Evolutionary conservation across 1,140 invertebrate genomes (phyloP).

Genomic region (Lasaia peninsularis): DNA sequence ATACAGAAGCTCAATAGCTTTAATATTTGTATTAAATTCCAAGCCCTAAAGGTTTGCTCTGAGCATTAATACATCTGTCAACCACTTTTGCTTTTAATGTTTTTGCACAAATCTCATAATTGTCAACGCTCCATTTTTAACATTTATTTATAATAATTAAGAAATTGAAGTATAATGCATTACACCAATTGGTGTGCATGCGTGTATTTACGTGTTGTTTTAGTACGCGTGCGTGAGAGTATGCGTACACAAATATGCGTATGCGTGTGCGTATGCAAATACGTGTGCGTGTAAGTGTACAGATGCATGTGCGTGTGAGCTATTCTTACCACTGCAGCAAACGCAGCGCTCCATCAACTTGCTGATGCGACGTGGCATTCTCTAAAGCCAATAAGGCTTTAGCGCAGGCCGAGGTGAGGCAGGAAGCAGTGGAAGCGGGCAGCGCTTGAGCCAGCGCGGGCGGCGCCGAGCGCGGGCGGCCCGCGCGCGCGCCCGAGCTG

Average conservation of each 20-base stretch:
- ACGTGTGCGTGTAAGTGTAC: too few relatives aligned
- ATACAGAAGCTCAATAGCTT: too few relatives aligned
- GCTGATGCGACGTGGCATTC: slow-evolving; percentile 79
- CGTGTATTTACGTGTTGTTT: neutral
- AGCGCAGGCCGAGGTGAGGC: slow-evolving; percentile 61
- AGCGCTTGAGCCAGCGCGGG: slow-evolving; percentile 58
- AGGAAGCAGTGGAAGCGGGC: slow-evolving; percentile 62
- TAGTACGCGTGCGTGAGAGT: neutral
- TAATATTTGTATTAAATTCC: too few relatives aligned
- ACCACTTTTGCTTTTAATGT: too few relatives aligned
- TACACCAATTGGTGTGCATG: too few relatives aligned
- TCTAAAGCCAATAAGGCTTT: slow-evolving; percentile 78
- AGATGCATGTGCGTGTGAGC: too few relatives aligned
- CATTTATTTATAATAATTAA: too few relatives aligned
- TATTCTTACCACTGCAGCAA: slow-evolving; percentile 78
- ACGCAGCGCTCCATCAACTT: slow-evolving; percentile 75
- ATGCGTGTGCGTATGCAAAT: neutral
- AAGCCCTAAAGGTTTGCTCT: too few relatives aligned
- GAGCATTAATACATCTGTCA: too few relatives aligned
- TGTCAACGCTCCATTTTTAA: too few relatives aligned
- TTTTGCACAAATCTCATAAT: too few relatives aligned
- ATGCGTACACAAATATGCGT: neutral
- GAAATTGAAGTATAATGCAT: too few relatives aligned
- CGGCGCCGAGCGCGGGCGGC: slow-evolving; percentile 25
- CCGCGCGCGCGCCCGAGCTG: slow-evolving; percentile 59